Conservation (phyloP, 2,888 invertebrate genomes). For the Drosophila mimica region DNA sequence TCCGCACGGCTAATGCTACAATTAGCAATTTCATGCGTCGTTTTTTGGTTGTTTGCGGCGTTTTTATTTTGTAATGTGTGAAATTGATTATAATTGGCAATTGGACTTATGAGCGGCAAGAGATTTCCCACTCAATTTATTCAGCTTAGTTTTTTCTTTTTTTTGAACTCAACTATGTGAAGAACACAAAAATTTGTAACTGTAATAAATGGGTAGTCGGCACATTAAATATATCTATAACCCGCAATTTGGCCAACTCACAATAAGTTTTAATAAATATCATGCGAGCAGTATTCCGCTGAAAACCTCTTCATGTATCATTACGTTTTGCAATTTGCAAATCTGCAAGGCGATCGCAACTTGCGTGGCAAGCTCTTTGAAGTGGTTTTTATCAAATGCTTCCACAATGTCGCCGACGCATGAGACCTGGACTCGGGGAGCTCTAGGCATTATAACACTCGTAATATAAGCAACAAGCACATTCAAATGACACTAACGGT, state of each 20-base stretch:
- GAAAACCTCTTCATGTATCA: constrained; percentile 21
- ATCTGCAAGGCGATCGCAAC: constrained; percentile 34
- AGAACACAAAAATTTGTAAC: constrained; percentile 16
- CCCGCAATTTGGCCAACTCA: constrained; percentile 5
- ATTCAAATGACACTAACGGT: constrained; percentile 80
- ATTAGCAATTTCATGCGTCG: constrained; percentile 78
- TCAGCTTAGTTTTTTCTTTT: neutral
- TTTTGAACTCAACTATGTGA: constrained; percentile 32
- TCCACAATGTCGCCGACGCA: constrained; percentile 32
- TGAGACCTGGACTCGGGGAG: constrained; percentile 18
- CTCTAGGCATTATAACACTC: constrained; percentile 52
- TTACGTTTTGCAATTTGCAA: constrained; percentile 43
- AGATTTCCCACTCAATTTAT: constrained; percentile 44
- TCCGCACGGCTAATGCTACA: constrained; percentile 60
- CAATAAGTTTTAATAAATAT: constrained; percentile 9
- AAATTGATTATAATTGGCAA: constrained; percentile 76
- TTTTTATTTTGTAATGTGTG: constrained; percentile 67
- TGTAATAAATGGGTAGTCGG: constrained; percentile 11
- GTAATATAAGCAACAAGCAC: constrained; percentile 61
- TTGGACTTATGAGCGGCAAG: constrained; percentile 60
- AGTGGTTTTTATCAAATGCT: constrained; percentile 54
- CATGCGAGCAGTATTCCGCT: neutral
- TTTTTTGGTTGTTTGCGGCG: constrained; percentile 33
- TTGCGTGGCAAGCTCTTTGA: constrained; percentile 44
- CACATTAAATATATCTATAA: constrained; percentile 7